Percentiles rank a stretch among this genome's conserved stretches.
phyloP scores from a whole-genome alignment of 2,113 vertebrate genomes.

The Numenius arquata region DNA sequence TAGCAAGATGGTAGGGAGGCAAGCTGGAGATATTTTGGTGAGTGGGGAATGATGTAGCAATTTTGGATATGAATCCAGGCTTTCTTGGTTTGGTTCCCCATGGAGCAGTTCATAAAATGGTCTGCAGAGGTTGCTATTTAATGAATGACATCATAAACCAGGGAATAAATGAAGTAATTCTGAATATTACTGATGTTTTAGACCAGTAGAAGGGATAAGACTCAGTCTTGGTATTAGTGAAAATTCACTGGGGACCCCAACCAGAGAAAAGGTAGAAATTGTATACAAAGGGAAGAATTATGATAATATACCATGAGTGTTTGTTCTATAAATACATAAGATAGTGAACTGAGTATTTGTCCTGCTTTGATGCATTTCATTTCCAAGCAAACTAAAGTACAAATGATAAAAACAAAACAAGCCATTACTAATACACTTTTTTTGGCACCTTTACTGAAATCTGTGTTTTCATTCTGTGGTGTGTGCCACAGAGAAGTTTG shows the following conservation, averaged over 20 bases:
- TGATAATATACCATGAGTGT: not conserved
- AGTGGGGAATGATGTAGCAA: not conserved
- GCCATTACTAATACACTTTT: not conserved
- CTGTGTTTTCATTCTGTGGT: not conserved
- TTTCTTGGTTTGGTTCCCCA: not conserved
- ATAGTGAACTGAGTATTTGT: not conserved
- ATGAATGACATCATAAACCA: not conserved
- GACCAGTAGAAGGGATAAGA: not conserved
- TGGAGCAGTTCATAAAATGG: not conserved
- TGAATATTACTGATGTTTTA: not conserved
- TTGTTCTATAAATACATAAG: not conserved
- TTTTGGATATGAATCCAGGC: not conserved
- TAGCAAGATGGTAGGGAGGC: not conserved
- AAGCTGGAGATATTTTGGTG: not conserved
- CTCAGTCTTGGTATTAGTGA: not conserved
- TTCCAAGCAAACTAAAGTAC: not conserved
- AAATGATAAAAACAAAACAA: not conserved
- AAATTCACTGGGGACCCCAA: not conserved
- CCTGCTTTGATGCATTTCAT: not conserved
- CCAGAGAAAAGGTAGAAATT: not conserved
- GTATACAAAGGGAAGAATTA: not conserved
- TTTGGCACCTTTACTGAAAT: not conserved
- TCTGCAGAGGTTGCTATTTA: not conserved
- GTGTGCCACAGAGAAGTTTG: not conserved
- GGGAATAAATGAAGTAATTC: not conserved